A percentile compares a stretch with the other conserved stretches of the same genome.
Evolutionary conservation across 2,888 invertebrate species (phyloP).

Genomic region (Drosophila niveifrons): DNA sequence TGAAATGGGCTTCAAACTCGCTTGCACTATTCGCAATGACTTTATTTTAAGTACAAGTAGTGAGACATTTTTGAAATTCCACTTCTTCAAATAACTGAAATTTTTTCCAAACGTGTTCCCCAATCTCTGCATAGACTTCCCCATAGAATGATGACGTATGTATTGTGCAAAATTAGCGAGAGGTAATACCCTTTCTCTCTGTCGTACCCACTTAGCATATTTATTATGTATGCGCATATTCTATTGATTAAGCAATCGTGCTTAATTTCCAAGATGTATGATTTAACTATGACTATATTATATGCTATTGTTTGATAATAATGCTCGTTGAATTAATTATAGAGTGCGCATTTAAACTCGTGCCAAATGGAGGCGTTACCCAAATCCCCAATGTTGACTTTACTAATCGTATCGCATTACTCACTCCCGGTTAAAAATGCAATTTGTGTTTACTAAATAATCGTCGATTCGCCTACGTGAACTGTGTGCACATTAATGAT

Average conservation of each 20-base stretch:
- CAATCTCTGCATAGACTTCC: neutral
- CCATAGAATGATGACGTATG: neutral
- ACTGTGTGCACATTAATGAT: neutral
- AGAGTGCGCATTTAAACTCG: neutral
- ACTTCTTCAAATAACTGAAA: neutral
- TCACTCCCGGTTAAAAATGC: slow-evolving; percentile 1
- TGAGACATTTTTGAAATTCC: slow-evolving; percentile 5
- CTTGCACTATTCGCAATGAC: slow-evolving; percentile 11
- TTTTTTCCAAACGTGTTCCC: neutral
- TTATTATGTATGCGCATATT: slow-evolving; percentile 12
- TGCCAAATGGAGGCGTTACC: slow-evolving; percentile 17
- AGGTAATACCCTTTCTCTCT: neutral
- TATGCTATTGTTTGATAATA: neutral
- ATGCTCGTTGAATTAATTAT: neutral
- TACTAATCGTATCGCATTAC: slow-evolving; percentile 6
- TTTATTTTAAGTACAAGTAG: neutral
- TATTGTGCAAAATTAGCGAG: neutral
- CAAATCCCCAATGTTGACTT: slow-evolving; percentile 4
- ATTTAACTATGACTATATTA: neutral
- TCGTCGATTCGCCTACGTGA: neutral
- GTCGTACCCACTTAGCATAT: neutral
- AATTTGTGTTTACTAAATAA: slow-evolving; percentile 1
- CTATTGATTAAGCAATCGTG: neutral
- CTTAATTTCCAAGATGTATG: neutral
- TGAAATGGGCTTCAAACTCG: slow-evolving; percentile 46